These are phyloP conservation scores for Ispidina picta DNA, from an alignment of 2,797 vertebrate genomes.

Conservation along the genomic window DNA sequence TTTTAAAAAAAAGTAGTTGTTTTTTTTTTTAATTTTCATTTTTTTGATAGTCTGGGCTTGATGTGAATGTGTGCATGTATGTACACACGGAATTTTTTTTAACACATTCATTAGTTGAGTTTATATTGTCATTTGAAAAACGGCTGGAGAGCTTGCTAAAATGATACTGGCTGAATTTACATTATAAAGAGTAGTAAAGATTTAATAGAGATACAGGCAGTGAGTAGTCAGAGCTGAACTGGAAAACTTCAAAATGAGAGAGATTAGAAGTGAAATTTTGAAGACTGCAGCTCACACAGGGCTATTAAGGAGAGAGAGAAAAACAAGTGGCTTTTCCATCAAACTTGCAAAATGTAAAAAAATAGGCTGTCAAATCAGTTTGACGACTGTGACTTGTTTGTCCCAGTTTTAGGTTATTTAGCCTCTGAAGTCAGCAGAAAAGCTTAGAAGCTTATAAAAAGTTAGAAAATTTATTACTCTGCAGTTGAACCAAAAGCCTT, in stretches of 20 bases:
- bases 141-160: conserved; percentile 19
- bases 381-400: conserved; percentile 47
- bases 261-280: conserved; percentile 53
- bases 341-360: conserved; percentile 48
- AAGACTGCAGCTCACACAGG: neutral
- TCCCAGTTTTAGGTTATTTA: conserved; percentile 48
- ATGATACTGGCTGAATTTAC: conserved; percentile 19
- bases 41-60: neutral
- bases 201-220: conserved; percentile 44
- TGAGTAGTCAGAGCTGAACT: neutral
- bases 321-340: conserved; percentile 43
- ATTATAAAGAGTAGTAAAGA: conserved; percentile 46
- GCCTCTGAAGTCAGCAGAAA: conserved; percentile 27
- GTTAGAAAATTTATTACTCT: conserved; percentile 13
- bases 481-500: neutral
- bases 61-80: rapidly evolving
- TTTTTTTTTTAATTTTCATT: neutral
- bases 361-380: conserved; percentile 30
- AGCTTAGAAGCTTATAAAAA: conserved; percentile 14
- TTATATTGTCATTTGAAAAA: conserved; percentile 9
- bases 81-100: neutral
- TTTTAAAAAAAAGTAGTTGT: neutral
- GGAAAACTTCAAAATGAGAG: conserved; percentile 34
- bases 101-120: neutral
- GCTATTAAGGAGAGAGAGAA: conserved; percentile 11